Base-by-base conservation (phyloP, 2,888 invertebrate species). In the Agrotis exclamationis region DNA sequence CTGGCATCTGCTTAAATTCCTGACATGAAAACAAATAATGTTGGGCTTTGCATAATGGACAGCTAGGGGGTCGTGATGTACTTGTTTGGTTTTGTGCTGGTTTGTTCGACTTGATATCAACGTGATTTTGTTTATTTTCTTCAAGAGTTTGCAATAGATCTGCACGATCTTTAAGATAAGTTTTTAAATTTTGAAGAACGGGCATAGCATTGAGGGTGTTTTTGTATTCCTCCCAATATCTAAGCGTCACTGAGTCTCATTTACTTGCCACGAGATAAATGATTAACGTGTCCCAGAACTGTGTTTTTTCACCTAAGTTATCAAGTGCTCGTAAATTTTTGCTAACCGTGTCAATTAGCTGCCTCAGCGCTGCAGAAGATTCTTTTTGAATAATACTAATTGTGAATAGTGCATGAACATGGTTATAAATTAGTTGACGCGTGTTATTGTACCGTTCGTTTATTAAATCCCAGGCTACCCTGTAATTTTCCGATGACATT, bases 401-500 rank as follows among this genome's bases (percentile, higher is more conserved):
- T 18, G 18, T 54, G 18, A 54, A 9, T 11, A 54, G 28, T 54
- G 54, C 56, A 28, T 56, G 56, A 13, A 56, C 5, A 0, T 56
- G 33, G 6, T 56, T 56, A 28, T 56, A 0, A 1, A 56, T 13
- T n/a, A 56, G 56, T 2, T 56, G 56, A 5, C 0, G 18, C 5
- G 54, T 54, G 18, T 54, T 54, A 33, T 56, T 28, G 11, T 28
- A 56, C 5, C 33, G 33, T 1, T 39, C 57, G 0, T 33, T 16
- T 2, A 57, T 20, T 6, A 57, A 39, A 39, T 57, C 33, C 56
- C 56, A 57, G 33, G 56, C 56, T 39, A 57, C 56, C 14, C 7
- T n/a, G 1, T 20, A 57, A 57, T 57, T 57, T n/a, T 57, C 1
- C 20, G 56, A 39, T 33, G 33, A 57, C 14, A 57, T 57, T 57